A percentile compares a stretch with the other conserved stretches of the same genome.
These are phyloP conservation scores for Lobophora halterata DNA, from an alignment of 2,888 invertebrate genomes.

Conservation along the genomic window DNA sequence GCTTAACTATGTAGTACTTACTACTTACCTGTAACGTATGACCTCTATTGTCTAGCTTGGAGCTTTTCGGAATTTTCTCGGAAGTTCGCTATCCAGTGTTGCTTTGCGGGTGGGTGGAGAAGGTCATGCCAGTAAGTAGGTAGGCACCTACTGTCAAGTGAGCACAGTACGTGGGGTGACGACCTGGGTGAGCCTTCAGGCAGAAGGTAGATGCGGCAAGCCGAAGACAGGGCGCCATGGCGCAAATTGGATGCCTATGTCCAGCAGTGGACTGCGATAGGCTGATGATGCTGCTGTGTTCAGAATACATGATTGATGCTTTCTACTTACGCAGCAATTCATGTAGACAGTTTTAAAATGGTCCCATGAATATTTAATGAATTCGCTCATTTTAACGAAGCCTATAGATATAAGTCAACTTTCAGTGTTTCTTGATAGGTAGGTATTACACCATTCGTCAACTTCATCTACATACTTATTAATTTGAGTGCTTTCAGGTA, in stretches of 20 bases:
- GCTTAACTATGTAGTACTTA: too few relatives aligned
- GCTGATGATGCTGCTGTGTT: too few relatives aligned
- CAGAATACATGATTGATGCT: conserved; percentile 1
- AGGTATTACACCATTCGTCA: conserved; percentile 32
- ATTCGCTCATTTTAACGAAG: conserved; percentile 33
- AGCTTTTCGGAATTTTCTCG: conserved; percentile 2
- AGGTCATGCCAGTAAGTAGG: too few relatives aligned
- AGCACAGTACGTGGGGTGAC: too few relatives aligned
- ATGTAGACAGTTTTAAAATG: conserved; percentile 16
- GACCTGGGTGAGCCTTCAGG: too few relatives aligned
- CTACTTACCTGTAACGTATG: conserved; percentile 1
- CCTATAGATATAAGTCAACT: conserved; percentile 32
- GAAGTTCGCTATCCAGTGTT: background rate
- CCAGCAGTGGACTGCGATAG: too few relatives aligned
- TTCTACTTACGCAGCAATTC: conserved; percentile 13
- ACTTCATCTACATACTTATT: conserved; percentile 35
- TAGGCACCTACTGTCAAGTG: too few relatives aligned
- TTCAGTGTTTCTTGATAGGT: conserved; percentile 27
- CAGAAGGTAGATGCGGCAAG: conserved; percentile 1
- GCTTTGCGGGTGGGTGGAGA: background rate
- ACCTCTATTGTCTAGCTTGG: background rate
- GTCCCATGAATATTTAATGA: conserved; percentile 32
- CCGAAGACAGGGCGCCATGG: too few relatives aligned
- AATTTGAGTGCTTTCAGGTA: conserved; percentile 38
- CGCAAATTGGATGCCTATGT: too few relatives aligned